Evolutionary conservation across 2,113 vertebrate species (phyloP).

Genomic region (Coptodon bakossiorum): DNA sequence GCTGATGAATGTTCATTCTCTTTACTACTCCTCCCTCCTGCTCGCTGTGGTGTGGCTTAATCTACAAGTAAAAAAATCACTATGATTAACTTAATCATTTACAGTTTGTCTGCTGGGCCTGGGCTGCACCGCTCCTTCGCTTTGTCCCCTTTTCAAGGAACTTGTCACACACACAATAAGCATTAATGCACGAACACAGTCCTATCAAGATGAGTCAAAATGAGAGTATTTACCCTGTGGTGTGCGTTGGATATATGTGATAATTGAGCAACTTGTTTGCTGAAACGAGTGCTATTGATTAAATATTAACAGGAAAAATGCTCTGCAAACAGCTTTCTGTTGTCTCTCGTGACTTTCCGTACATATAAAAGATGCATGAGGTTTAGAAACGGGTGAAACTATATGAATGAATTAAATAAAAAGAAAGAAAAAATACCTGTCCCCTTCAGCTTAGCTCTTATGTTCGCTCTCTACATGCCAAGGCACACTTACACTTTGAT

Average conservation of each 20-base stretch:
- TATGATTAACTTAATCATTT: neutral
- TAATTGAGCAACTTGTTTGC: conserved; percentile 44
- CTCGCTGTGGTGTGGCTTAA: neutral
- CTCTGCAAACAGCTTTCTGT: conserved; percentile 14
- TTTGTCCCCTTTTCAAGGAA: neutral
- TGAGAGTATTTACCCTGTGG: neutral
- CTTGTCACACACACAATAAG: neutral
- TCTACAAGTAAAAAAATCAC: neutral
- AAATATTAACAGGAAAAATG: conserved; percentile 51
- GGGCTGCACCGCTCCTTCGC: neutral
- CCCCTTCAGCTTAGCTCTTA: neutral
- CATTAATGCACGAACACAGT: neutral
- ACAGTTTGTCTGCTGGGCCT: neutral
- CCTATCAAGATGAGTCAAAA: neutral
- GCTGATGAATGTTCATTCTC: neutral
- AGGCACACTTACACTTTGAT: neutral
- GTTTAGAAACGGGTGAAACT: neutral
- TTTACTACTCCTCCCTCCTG: neutral
- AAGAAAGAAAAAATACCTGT: neutral
- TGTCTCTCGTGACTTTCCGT: neutral
- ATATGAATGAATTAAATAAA: neutral
- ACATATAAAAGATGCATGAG: conserved; percentile 36
- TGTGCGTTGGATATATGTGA: neutral
- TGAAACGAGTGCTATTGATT: conserved; percentile 33
- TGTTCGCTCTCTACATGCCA: neutral